Base-by-base conservation (phyloP, 2,888 invertebrate genomes). In the Tiphia femorata region DNA sequence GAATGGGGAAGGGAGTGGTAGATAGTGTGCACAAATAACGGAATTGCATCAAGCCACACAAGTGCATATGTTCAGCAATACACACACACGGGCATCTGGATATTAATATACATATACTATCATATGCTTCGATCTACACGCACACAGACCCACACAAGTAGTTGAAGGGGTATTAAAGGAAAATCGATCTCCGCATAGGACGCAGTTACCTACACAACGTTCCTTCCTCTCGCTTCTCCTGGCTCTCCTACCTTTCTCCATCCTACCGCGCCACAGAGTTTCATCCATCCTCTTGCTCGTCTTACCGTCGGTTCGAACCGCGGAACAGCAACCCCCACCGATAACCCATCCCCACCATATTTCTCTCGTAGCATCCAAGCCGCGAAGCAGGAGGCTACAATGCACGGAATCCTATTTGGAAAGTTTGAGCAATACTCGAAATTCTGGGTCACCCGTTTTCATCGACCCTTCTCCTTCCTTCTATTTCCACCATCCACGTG, bases 351-450 rank as follows among this genome's bases (percentile, higher is more conserved):
- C 27, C 27, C 38, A 16, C 30, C n/a, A n/a, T 2, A 8, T 5
- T 14, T n/a, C 16, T 25, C 42, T 25, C 42, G 3, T 42, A 1
- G 27, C 16, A 27, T n/a, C n/a, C n/a, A n/a, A n/a, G n/a, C n/a
- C n/a, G n/a, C n/a, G 29, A 17, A 48, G 19, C 5, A 27, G 37
- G 33, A n/a, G 3, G 37, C 48, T 21, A 64, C 67, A 59, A 67
- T 55, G 53, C 50, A 25, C 37, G 55, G 58, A 62, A 67, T 64
- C 40, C 64, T 58, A 64, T 68, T 54, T 58, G 53, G 51, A 60
- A 62, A 64, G 67, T 64, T 67, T 49, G 50, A 60, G 58, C 50
- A 55, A 56, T 60, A 56, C 59, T 56, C 62, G 59, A 56, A 55
- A 67, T 66, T 67, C 62, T 66, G 49, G 58, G 62, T 66, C 60